Percentiles rank a stretch among this genome's conserved stretches.
phyloP scores from a whole-genome alignment of 2,113 vertebrate species.

The Rhagologus leucostigma region DNA sequence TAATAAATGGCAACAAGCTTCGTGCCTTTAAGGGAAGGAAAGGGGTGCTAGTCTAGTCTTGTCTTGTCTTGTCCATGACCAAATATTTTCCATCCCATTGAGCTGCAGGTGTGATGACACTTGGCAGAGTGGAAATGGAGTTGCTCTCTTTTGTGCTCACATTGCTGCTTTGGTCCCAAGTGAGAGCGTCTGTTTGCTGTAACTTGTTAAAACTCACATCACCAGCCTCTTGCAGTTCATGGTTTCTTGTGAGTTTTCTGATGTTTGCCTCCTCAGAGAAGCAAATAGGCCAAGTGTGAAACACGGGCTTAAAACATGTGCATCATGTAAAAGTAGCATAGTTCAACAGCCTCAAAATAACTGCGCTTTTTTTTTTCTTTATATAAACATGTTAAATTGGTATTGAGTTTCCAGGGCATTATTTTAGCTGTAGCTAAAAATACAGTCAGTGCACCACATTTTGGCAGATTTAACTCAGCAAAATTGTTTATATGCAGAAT shows the following conservation, averaged over 20 bases:
- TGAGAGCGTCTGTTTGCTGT: background rate
- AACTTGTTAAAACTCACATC: constrained; percentile 5
- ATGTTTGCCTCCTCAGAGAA: constrained; percentile 35
- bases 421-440: constrained; percentile 45
- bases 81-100: background rate
- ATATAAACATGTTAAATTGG: background rate
- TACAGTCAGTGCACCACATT: background rate
- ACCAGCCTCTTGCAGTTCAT: background rate
- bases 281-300: constrained; percentile 11
- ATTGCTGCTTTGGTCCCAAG: background rate
- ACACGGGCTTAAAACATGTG: background rate
- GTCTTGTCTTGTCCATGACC: background rate
- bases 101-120: background rate
- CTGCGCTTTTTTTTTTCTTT: background rate
- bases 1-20: background rate
- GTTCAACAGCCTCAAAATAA: background rate
- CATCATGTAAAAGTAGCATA: background rate
- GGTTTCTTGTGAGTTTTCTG: constrained; percentile 4
- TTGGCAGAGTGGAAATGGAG: background rate
- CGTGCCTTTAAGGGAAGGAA: background rate
- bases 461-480: constrained; percentile 46
- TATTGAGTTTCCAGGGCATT: constrained; percentile 5
- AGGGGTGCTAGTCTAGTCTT: background rate
- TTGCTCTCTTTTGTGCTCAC: constrained; percentile 2
- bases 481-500: constrained; percentile 52